A percentile compares a stretch with the other conserved stretches of the same genome.
phyloP scores from a whole-genome alignment of 2,797 vertebrate species.

The Urosaurus nigricauda region DNA sequence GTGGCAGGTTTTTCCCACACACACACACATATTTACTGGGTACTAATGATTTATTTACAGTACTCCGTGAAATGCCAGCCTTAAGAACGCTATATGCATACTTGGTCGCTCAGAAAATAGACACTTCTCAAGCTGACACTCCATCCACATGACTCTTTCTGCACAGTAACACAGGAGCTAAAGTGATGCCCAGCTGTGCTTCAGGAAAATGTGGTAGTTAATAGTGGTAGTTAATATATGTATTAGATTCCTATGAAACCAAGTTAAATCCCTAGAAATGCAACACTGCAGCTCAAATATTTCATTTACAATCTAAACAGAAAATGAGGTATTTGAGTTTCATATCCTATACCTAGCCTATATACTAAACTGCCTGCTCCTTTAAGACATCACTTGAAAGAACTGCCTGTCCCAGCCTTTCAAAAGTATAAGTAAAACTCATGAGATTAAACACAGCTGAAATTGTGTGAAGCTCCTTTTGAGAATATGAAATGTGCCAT shows the following conservation, averaged over 20 bases:
- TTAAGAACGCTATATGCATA: not conserved
- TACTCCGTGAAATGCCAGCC: not conserved
- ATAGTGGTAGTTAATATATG: conserved; percentile 28
- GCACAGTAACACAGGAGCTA: not conserved
- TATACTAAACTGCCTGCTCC: not conserved
- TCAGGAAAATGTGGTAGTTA: not conserved
- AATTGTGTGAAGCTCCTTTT: not conserved
- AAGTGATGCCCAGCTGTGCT: conserved; percentile 8
- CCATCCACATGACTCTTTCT: not conserved
- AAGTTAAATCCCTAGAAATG: conserved; percentile 23
- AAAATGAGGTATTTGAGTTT: conserved; percentile 1
- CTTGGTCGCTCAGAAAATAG: not conserved
- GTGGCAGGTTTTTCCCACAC: not conserved
- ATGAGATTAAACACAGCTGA: not conserved
- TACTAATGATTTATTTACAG: not conserved
- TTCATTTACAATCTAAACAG: conserved; percentile 6
- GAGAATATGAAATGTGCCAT: not conserved
- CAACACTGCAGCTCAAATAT: conserved; percentile 14
- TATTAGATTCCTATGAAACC: conserved; percentile 10
- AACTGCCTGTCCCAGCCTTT: not conserved
- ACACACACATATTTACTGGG: too few species aligned
- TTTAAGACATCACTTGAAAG: conserved; percentile 10
- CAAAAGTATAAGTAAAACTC: conserved; percentile 14
- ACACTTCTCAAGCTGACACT: not conserved
- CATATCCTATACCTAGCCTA: not conserved